Evolutionary conservation across 1,140 invertebrate genomes (phyloP).

Genomic region (Drosophila repleta): DNA sequence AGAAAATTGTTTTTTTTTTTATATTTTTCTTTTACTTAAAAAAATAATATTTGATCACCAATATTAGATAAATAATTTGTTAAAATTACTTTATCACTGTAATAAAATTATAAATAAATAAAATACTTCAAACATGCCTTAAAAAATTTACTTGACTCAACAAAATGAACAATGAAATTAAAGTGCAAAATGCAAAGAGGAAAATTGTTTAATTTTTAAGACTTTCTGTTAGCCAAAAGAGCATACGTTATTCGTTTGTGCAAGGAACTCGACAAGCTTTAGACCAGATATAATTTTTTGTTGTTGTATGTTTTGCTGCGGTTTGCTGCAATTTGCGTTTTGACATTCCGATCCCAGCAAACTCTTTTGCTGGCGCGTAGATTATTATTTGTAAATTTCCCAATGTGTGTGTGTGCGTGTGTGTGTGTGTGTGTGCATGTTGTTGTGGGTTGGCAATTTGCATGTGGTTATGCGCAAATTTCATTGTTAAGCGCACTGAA

Average conservation of each 20-base stretch:
- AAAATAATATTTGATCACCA: no score
- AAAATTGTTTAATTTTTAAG: no score
- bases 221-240: no score
- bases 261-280: background rate
- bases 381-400: conserved; percentile 78
- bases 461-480: conserved; percentile 82
- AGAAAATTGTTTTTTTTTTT: no score
- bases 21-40: no score
- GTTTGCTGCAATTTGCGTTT: conserved; percentile 68
- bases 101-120: no score
- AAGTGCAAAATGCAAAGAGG: no score
- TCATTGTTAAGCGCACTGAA: conserved; percentile 77
- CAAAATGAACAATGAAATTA: no score
- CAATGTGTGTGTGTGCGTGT: conserved; percentile 39
- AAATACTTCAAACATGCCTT: no score
- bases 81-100: no score
- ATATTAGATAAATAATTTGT: no score
- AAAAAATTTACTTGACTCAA: no score
- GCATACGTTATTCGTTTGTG: conserved; percentile 17
- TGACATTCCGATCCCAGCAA: conserved; percentile 60
- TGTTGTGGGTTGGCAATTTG: conserved; percentile 77
- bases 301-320: conserved; percentile 45
- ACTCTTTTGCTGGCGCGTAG: conserved; percentile 58
- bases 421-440: conserved; percentile 32
- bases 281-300: conserved; percentile 10